Conservation (phyloP, 2,888 invertebrate genomes). For the Sarcophaga variegata region DNA sequence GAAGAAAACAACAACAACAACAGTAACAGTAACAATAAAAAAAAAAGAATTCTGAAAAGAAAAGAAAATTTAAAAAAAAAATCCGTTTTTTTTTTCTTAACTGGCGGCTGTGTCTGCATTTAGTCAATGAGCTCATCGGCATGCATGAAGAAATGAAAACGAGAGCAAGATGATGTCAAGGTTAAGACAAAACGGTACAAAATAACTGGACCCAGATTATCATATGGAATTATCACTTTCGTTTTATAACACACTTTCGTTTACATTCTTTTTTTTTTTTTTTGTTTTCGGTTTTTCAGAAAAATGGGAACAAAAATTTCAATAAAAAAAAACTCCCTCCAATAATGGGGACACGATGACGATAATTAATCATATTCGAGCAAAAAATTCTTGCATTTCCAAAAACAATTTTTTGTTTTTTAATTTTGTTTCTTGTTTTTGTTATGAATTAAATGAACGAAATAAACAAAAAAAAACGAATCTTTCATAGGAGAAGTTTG, state of each 20-base stretch:
- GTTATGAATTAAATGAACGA: not conserved
- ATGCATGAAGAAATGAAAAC: not conserved
- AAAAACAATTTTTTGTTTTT: not conserved
- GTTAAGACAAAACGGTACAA: slow-evolving; percentile 28
- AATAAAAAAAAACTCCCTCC: not conserved
- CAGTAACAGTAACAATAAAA: too few species aligned
- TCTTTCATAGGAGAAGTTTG: not conserved
- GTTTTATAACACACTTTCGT: slow-evolving; percentile 29
- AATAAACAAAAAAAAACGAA: not conserved
- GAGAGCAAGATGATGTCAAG: slow-evolving; percentile 47
- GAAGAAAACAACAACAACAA: not conserved
- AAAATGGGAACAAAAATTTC: slow-evolving; percentile 12
- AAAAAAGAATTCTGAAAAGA: too few species aligned
- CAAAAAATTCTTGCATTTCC: slow-evolving; percentile 4
- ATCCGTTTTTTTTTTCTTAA: too few species aligned
- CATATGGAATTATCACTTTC: slow-evolving; percentile 28
- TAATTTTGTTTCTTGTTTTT: not conserved
- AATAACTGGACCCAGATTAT: slow-evolving; percentile 19
- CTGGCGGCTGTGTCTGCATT: not conserved
- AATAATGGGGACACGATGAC: not conserved
- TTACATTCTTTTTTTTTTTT: not conserved
- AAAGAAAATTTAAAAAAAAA: too few species aligned
- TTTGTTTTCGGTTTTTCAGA: not conserved
- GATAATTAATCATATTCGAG: slow-evolving; percentile 19
- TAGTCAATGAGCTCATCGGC: slow-evolving; percentile 12